Evolutionary conservation across 2,113 vertebrate species (phyloP), one percentile per base, ranked within the genome.

Genomic region (Choloepus hoffmanni): DNA sequence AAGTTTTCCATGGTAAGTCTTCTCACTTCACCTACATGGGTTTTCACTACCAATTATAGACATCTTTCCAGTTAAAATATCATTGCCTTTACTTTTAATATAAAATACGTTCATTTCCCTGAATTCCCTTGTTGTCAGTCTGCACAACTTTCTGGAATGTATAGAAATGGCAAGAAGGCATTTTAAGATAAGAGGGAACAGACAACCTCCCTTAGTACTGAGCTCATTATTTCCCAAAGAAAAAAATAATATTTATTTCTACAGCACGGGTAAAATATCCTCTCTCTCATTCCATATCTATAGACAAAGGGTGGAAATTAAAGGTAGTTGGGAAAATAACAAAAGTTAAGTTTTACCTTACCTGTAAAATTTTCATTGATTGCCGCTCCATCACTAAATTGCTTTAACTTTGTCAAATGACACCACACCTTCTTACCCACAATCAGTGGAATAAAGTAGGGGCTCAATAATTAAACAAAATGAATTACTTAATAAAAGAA

Each of bases 211-310:
- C 43, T 82, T 92, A 78, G 33, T 33, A 76, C 23, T 62, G 43
- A 5, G 14, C 92, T 89, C 11, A 65, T 85, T 92, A 84, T 95
- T 94, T 93, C 63, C 60, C 58, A 83, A 90, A 85, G 53, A 82
- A 70, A 82, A 97, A 92, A 90, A 36, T 58, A 76, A 67, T 84
- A 93, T 48, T 94, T 40, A 95, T 91, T 85, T 96, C 53, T 94
- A 72, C 18, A 88, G 33, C 23, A 91, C n/a, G 77, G 43, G 14
- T 62, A 23, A 90, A 50, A 55, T 65, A 5, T 30, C 85, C 26
- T 88, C 16, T 73, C 18, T 92, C 33, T 79, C 18, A 81, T 89
- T 86, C 12, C 3, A 9, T 53, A 84, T 85, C 43, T 65, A 74
- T 40, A 93, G 63, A 68, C 60, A 45, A 89, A 93, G 14, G 8